phyloP scores from a whole-genome alignment of 2,797 vertebrate genomes.

The Gouania willdenowi region DNA sequence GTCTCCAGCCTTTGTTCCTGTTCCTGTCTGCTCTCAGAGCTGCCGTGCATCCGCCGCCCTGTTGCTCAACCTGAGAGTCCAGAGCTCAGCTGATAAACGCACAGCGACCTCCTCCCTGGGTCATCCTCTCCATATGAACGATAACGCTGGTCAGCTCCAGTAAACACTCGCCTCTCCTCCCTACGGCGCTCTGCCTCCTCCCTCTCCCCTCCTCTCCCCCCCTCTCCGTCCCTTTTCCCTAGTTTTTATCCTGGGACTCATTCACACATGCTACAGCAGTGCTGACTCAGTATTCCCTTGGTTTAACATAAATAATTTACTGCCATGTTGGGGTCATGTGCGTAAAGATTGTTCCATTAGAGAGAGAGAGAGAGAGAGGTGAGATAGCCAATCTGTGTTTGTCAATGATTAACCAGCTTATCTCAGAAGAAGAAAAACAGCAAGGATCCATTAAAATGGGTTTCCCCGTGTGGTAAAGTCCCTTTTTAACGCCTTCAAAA shows the following conservation, averaged over 20 bases:
- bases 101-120: slow-evolving; percentile 52
- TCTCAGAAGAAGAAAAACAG: slow-evolving; percentile 4
- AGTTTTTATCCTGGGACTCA: slow-evolving; percentile 12
- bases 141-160: slow-evolving; percentile 37
- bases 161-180: slow-evolving; percentile 34
- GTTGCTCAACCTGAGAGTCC: slow-evolving; percentile 72
- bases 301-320: neutral
- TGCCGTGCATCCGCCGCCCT: slow-evolving; percentile 9
- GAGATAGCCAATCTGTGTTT: slow-evolving; percentile 10
- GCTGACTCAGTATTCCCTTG: too few relatives aligned
- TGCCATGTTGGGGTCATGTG: neutral
- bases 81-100: slow-evolving; percentile 73
- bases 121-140: slow-evolving; percentile 34
- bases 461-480: too few relatives aligned
- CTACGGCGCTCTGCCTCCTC: slow-evolving; percentile 1
- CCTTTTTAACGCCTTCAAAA: too few relatives aligned
- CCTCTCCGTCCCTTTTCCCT: neutral
- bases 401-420: slow-evolving; percentile 35
- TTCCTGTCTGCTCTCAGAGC: slow-evolving; percentile 21
- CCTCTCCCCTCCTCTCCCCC: neutral
- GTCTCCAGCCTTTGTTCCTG: slow-evolving; percentile 13
- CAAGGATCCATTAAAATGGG: slow-evolving; percentile 5
- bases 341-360: neutral
- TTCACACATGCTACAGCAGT: slow-evolving; percentile 22
- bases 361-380: neutral